phyloP scores from a whole-genome alignment of 2,888 invertebrate genomes.

The Leucania comma region DNA sequence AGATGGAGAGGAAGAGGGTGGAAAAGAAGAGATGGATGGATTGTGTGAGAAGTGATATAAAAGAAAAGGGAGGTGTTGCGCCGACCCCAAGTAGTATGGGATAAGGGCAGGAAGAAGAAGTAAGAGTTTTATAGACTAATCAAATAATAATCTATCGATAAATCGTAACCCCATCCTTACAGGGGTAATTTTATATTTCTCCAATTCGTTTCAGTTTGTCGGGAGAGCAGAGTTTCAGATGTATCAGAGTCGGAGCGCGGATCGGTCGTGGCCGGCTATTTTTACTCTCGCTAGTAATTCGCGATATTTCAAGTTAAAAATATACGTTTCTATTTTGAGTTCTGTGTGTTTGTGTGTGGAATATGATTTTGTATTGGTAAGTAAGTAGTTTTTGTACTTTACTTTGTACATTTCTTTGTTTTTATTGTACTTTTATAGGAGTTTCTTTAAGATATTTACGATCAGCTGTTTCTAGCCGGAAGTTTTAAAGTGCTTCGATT shows the following conservation, averaged over 20 bases:
- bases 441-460: not conserved
- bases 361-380: constrained; percentile 86
- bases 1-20: too few relatives aligned
- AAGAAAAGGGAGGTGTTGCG: too few relatives aligned
- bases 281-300: constrained; percentile 5
- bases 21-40: too few relatives aligned
- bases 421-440: not conserved
- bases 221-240: constrained; percentile 66
- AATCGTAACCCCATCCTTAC: constrained; percentile 19
- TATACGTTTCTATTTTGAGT: constrained; percentile 45
- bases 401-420: not conserved
- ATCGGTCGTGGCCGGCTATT: constrained; percentile 69
- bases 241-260: constrained; percentile 75
- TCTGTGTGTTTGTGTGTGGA: constrained; percentile 70
- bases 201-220: constrained; percentile 80
- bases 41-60: too few relatives aligned
- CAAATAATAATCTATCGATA: constrained; percentile 26
- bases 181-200: constrained; percentile 83
- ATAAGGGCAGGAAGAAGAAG: too few relatives aligned
- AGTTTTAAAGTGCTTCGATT: not conserved
- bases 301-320: constrained; percentile 53
- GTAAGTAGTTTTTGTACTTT: constrained; percentile 74
- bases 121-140: too few relatives aligned
- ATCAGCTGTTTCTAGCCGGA: constrained; percentile 3
- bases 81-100: too few relatives aligned